These are phyloP conservation scores for Calephelis perditalis DNA, from an alignment of 2,888 invertebrate genomes.

Conservation along the genomic window DNA sequence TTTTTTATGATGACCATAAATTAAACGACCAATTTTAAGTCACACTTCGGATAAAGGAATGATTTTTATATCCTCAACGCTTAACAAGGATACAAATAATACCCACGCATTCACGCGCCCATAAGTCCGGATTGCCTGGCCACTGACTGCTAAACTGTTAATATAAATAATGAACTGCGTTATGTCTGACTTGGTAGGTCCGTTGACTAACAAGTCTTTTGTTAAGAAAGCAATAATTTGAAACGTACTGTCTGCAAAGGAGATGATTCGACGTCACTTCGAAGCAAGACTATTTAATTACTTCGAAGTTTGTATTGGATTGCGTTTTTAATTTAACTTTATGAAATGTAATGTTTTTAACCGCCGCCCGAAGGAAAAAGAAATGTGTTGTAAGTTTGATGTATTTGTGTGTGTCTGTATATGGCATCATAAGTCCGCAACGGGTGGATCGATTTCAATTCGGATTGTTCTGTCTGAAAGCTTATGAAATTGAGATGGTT, in stretches of 20 bases:
- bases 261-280: conserved; percentile 16
- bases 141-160: conserved; percentile 77
- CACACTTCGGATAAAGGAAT: conserved; percentile 76
- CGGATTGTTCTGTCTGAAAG: no score
- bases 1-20: conserved; percentile 75
- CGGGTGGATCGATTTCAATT: no score
- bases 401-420: no score
- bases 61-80: conserved; percentile 76
- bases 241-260: conserved; percentile 30
- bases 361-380: no score
- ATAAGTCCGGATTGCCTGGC: conserved; percentile 68
- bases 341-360: no score
- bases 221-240: conserved; percentile 53
- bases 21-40: conserved; percentile 75
- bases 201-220: conserved; percentile 72
- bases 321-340: not conserved
- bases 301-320: not conserved
- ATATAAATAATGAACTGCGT: conserved; percentile 78
- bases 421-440: no score
- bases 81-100: conserved; percentile 77
- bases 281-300: no score
- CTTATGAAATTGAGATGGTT: no score
- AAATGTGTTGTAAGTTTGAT: no score
- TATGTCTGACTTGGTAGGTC: conserved; percentile 66
- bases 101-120: conserved; percentile 75